Evolutionary conservation across 2,113 vertebrate genomes (phyloP).

Genomic region (Coryphaenoides rupestris): DNA sequence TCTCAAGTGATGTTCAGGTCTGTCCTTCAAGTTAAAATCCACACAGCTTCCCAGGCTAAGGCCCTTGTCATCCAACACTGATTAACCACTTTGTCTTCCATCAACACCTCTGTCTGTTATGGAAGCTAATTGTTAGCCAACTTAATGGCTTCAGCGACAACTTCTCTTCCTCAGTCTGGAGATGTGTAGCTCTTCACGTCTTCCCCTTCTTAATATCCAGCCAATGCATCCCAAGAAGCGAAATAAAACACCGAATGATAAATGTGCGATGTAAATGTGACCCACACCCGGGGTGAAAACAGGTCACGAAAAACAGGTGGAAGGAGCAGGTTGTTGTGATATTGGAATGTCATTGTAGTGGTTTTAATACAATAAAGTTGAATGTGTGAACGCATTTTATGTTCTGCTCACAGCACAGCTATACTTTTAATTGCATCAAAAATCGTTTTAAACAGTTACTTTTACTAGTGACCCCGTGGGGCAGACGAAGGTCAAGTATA

Average conservation of each 20-base stretch:
- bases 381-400: not conserved
- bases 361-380: not conserved
- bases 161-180: slow-evolving; percentile 24
- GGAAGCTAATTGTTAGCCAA: slow-evolving; percentile 78
- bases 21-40: slow-evolving; percentile 27
- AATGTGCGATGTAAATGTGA: slow-evolving; percentile 20
- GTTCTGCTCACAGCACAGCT: no score
- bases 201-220: slow-evolving; percentile 29
- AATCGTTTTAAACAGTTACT: no score
- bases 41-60: slow-evolving; percentile 31
- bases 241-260: slow-evolving; percentile 20
- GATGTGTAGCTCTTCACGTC: slow-evolving; percentile 32
- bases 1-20: not conserved
- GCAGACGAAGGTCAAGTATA: no score
- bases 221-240: slow-evolving; percentile 19
- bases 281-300: slow-evolving; percentile 22
- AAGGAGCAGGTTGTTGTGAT: not conserved
- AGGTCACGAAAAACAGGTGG: slow-evolving; percentile 4
- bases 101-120: slow-evolving; percentile 81
- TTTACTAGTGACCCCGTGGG: no score
- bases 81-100: slow-evolving; percentile 87
- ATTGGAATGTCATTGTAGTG: not conserved
- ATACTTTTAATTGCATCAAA: no score
- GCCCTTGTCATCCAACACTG: slow-evolving; percentile 68
- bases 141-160: slow-evolving; percentile 47